These are phyloP conservation scores for Petrocephalus sullivani DNA, from an alignment of 2,797 vertebrate species.

Conservation along the genomic window DNA sequence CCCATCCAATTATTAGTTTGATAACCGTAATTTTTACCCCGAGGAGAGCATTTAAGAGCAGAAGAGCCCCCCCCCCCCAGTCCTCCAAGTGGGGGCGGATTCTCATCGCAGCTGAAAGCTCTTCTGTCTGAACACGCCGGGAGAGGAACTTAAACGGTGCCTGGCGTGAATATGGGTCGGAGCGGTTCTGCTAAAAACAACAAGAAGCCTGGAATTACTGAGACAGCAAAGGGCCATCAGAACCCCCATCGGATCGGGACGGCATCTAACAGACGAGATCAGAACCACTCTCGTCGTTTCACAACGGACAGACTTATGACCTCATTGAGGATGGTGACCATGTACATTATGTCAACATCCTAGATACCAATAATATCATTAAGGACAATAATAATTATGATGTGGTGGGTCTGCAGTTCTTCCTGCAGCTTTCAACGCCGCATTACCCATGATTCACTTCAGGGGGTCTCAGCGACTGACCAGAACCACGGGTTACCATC, in stretches of 20 bases:
- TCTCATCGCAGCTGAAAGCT: not conserved
- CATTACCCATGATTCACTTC: not conserved
- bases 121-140: not conserved
- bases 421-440: not conserved
- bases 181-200: not conserved
- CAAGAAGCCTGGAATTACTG: not conserved
- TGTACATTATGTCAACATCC: not conserved
- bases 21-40: not conserved
- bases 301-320: not conserved
- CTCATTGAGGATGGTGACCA: not conserved
- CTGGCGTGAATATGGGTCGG: not conserved
- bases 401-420: not conserved
- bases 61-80: not conserved
- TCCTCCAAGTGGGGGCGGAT: not conserved
- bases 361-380: not conserved
- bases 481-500: not conserved
- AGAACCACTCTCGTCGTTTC: not conserved
- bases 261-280: not conserved
- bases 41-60: not conserved
- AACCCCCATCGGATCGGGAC: not conserved
- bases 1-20: slow-evolving; percentile 14
- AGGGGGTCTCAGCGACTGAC: not conserved
- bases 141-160: not conserved
- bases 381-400: not conserved
- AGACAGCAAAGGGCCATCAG: not conserved